Evolutionary conservation across 2,113 vertebrate species (phyloP).

Genomic region (Siphamia tubifer): DNA sequence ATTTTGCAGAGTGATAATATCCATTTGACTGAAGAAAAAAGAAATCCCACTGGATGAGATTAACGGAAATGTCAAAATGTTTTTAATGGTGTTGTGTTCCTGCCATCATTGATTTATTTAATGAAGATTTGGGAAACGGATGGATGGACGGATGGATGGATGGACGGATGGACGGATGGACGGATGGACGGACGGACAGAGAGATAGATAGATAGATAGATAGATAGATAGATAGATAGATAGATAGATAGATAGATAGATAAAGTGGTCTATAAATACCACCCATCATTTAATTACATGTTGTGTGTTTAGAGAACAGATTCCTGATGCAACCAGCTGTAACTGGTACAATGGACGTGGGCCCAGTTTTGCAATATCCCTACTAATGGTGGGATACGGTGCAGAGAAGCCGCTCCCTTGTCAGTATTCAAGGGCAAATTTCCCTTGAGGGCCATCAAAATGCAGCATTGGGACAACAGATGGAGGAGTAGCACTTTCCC

Average conservation of each 20-base stretch:
- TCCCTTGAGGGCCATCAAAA: constrained; percentile 56
- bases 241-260: background rate
- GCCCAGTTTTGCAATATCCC: constrained; percentile 43
- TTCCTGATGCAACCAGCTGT: constrained; percentile 63
- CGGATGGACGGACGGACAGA: too few relatives aligned
- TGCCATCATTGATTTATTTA: too few relatives aligned
- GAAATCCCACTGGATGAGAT: too few relatives aligned
- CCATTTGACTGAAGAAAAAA: too few relatives aligned
- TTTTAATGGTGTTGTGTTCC: too few relatives aligned
- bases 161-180: too few relatives aligned
- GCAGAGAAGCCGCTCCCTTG: constrained; percentile 34
- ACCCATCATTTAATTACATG: constrained; percentile 34
- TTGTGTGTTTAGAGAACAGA: constrained; percentile 36
- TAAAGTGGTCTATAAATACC: constrained; percentile 10
- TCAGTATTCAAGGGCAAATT: constrained; percentile 56
- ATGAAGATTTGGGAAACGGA: too few relatives aligned
- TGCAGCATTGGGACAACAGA: constrained; percentile 39
- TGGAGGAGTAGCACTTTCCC: constrained; percentile 16
- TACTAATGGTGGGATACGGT: constrained; percentile 18
- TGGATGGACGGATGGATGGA: too few relatives aligned
- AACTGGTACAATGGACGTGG: constrained; percentile 39
- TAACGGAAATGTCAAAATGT: too few relatives aligned
- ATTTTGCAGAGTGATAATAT: too few relatives aligned
- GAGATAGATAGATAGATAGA: constrained; percentile 5
- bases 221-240: constrained; percentile 4